Evolutionary conservation across 2,888 invertebrate species (phyloP).

Genomic region (Formica aserva): DNA sequence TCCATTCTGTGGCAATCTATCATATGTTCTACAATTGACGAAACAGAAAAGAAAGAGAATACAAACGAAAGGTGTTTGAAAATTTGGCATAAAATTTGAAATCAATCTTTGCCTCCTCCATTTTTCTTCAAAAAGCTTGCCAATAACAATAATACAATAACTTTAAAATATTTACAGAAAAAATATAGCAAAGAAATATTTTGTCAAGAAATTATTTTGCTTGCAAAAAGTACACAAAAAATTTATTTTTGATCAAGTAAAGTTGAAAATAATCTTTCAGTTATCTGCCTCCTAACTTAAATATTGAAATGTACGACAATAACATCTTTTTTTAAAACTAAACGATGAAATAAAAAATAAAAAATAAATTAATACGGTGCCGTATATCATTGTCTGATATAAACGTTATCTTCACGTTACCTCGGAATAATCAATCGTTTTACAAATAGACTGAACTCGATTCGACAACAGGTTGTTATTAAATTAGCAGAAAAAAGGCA

Average conservation of each 20-base stretch:
- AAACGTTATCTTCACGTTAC: conserved; percentile 40
- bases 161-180: not conserved
- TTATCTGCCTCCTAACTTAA: not conserved
- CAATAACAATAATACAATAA: not conserved
- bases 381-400: conserved; percentile 27
- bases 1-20: conserved; percentile 34
- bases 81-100: not conserved
- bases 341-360: not conserved
- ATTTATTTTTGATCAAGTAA: not conserved
- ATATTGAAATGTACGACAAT: not conserved
- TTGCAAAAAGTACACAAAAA: too few species aligned
- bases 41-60: not conserved
- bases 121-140: not conserved
- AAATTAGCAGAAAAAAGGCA: conserved; percentile 39
- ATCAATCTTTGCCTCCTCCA: not conserved
- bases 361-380: not conserved
- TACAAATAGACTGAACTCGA: conserved; percentile 39
- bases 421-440: conserved; percentile 30
- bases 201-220: not conserved
- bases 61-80: not conserved
- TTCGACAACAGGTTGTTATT: conserved; percentile 49
- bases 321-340: not conserved
- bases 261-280: not conserved
- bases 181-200: not conserved
- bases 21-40: conserved; percentile 8